Evolutionary conservation across 2,888 invertebrate species (phyloP), one percentile per base, ranked within the genome.

Genomic region (Halocaridina rubra): DNA sequence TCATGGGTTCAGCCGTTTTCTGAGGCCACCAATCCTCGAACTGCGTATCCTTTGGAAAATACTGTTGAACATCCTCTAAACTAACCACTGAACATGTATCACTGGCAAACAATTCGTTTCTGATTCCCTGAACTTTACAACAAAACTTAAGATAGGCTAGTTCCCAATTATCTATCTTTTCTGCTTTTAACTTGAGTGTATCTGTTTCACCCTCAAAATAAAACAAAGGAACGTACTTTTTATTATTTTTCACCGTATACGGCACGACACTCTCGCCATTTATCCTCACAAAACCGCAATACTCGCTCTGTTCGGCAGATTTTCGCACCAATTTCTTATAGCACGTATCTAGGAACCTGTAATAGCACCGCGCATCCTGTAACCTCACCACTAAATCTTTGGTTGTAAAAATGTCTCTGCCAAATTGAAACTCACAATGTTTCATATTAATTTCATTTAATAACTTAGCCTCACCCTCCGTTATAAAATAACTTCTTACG

Each of bases 11-110:
- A n/a, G 88, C 88, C 2, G 88, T 88, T 69, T 88, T 88, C 81
- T 88, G 88, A 0, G 97, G 97, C 97, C 97, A 97, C 91, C 97
- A 97, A 90, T 97, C 96, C 90, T 97, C 97, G 90, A 97, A 97
- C 89, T 95, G 94, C 0, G 97, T 97, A 29, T 96, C 96, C 8
- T 95, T 95, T 0, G 96, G 96, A 90, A 97, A 97, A 90, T 97
- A 97, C 91, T 95, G 95, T 90, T 96, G 96, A 89, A 97, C 96
- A 91, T 97, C 97, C 59, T 95, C 94, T 89, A 97, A 93, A 92
- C 96, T 96, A 86, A 97, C 97, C 89, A 97, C 97, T 80, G 95
- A 95, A 91, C 97, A 97, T 10, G 96, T 95, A 90, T 97, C 96
- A 92, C 96, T 96, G 24, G 96, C 96, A 91, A 97, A 97, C 85